phyloP scores from a whole-genome alignment of 2,888 invertebrate genomes.

The Diaperis boleti region DNA sequence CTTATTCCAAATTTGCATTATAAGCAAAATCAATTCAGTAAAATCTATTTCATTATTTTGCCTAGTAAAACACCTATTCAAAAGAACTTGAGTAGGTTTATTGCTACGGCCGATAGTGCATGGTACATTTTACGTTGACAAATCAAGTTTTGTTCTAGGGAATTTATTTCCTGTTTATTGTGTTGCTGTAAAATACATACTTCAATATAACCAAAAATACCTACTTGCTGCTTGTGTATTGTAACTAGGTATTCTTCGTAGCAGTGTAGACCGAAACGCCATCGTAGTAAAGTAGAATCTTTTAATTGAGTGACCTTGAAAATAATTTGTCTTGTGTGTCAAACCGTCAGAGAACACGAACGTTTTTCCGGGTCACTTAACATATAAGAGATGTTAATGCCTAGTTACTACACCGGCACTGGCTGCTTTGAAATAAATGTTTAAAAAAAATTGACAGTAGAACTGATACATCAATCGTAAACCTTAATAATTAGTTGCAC shows the following conservation, averaged over 20 bases:
- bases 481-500: conserved; percentile 5
- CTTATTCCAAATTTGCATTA: conserved; percentile 49
- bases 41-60: conserved; percentile 37
- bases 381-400: no score
- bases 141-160: conserved; percentile 19
- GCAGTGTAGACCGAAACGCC: no score
- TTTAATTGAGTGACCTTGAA: no score
- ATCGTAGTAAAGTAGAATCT: no score
- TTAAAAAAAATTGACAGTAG: neutral
- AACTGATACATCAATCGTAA: neutral
- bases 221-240: conserved; percentile 15
- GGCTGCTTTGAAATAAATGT: neutral
- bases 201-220: conserved; percentile 11
- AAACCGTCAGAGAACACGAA: no score
- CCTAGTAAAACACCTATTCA: conserved; percentile 29
- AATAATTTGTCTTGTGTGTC: no score
- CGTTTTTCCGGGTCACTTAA: neutral
- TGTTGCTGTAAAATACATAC: conserved; percentile 20
- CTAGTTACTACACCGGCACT: neutral
- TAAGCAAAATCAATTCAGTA: conserved; percentile 46
- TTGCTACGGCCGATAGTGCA: conserved; percentile 25
- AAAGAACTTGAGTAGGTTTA: conserved; percentile 21
- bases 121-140: conserved; percentile 24
- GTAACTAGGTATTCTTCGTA: conserved; percentile 10
- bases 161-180: conserved; percentile 25